Conservation (phyloP, 1,140 invertebrate genomes). For the Nebria ingens region DNA sequence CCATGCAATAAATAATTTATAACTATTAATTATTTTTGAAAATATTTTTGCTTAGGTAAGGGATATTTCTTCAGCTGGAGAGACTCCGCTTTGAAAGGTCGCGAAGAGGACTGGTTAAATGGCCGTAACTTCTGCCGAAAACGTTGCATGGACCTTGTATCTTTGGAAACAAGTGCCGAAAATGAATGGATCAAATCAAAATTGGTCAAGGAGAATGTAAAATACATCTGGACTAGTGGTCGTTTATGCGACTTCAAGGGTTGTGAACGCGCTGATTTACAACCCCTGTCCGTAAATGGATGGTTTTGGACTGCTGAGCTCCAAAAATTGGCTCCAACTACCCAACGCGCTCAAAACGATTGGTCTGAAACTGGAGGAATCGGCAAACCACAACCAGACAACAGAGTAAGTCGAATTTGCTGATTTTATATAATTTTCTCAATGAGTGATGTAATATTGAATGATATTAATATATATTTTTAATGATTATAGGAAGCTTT, state of each 20-base stretch:
- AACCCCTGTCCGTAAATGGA: slow-evolving; percentile 65
- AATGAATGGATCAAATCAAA: slow-evolving; percentile 72
- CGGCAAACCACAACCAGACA: slow-evolving; percentile 70
- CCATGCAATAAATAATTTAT: no score
- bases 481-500: slow-evolving; percentile 48
- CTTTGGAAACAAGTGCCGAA: slow-evolving; percentile 67
- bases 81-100: slow-evolving; percentile 54
- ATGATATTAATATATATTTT: no score
- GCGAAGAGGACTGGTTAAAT: slow-evolving; percentile 70
- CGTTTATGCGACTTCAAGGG: slow-evolving; percentile 76
- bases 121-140: slow-evolving; percentile 72
- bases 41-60: no score
- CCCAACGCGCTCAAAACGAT: slow-evolving; percentile 63
- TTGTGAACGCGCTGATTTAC: slow-evolving; percentile 64
- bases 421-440: no score
- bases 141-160: slow-evolving; percentile 77
- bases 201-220: slow-evolving; percentile 62
- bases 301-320: slow-evolving; percentile 82
- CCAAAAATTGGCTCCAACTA: slow-evolving; percentile 66
- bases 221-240: slow-evolving; percentile 82
- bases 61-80: slow-evolving; percentile 81
- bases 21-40: slow-evolving; percentile 15
- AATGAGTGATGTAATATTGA: no score
- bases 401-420: slow-evolving; percentile 48
- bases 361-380: slow-evolving; percentile 73